Evolutionary conservation across 2,113 vertebrate genomes (phyloP).

Genomic region (Heteronetta atricapilla): DNA sequence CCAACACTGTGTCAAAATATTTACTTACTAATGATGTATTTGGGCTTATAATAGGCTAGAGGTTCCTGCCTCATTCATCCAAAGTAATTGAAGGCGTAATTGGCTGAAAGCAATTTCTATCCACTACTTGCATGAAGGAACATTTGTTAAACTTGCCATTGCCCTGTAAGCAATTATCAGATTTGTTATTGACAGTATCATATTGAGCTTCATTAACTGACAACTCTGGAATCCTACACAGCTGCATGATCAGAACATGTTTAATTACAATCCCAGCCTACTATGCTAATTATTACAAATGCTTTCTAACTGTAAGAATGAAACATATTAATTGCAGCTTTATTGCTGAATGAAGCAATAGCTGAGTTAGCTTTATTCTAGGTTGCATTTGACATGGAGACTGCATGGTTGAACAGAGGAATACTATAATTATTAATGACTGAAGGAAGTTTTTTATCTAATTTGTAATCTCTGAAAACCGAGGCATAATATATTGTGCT

Average conservation of each 20-base stretch:
- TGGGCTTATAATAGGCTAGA: constrained; percentile 28
- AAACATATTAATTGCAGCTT: neutral
- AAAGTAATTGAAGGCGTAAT: constrained; percentile 41
- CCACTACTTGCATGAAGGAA: constrained; percentile 38
- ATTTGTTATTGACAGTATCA: constrained; percentile 12
- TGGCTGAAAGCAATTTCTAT: constrained; percentile 40
- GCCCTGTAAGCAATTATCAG: constrained; percentile 21
- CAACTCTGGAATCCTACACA: neutral
- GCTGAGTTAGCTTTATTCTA: neutral
- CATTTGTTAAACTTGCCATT: constrained; percentile 50
- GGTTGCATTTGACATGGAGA: neutral
- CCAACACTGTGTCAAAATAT: constrained; percentile 57
- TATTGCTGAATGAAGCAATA: neutral
- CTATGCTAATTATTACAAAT: neutral
- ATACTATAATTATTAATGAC: neutral
- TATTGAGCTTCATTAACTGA: constrained; percentile 14
- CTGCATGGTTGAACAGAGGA: neutral
- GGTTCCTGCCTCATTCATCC: constrained; percentile 10
- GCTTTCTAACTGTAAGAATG: neutral
- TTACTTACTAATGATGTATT: constrained; percentile 48
- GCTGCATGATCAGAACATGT: neutral
- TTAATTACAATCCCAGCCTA: neutral
- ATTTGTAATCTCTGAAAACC: neutral
- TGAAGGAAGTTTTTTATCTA: neutral
- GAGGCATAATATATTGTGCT: neutral